Percentiles rank a stretch among this genome's conserved stretches.
Evolutionary conservation across 1,140 invertebrate species (phyloP).

Genomic region (Aphelinus atriplicis): DNA sequence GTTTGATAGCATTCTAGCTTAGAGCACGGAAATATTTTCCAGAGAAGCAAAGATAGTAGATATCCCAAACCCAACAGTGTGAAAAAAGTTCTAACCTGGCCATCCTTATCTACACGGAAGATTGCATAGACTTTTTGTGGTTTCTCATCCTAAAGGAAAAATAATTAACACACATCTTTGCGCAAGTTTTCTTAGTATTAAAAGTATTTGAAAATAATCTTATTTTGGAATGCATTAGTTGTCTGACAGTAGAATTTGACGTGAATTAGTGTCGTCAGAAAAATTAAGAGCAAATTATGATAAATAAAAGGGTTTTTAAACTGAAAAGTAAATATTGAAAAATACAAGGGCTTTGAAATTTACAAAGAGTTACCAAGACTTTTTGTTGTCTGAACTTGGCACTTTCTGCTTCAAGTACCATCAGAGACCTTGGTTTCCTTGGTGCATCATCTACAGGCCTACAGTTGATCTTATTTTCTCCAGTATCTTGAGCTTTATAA

Average conservation of each 20-base stretch:
- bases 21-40: too few relatives aligned
- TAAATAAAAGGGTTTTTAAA: conserved; percentile 22
- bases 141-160: conserved; percentile 72
- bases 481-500: conserved; percentile 85
- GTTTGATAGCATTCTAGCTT: too few relatives aligned
- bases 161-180: conserved; percentile 57
- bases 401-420: conserved; percentile 78
- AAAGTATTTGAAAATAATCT: too few relatives aligned
- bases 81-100: conserved; percentile 69
- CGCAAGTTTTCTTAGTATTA: conserved; percentile 16
- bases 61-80: conserved; percentile 22
- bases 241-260: too few relatives aligned
- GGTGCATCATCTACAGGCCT: conserved; percentile 75
- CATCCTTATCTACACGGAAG: conserved; percentile 74
- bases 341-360: too few relatives aligned
- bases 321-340: conserved; percentile 14
- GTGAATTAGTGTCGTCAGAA: too few relatives aligned
- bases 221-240: too few relatives aligned
- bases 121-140: conserved; percentile 72
- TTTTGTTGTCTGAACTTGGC: conserved; percentile 74
- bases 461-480: conserved; percentile 85
- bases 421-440: conserved; percentile 78
- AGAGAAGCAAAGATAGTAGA: not conserved
- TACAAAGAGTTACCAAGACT: conserved; percentile 56
- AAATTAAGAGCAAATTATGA: not conserved